Evolutionary conservation across 2,797 vertebrate species (phyloP), one percentile per base, ranked within the genome.

Genomic region (Sebastes hubbsi): DNA sequence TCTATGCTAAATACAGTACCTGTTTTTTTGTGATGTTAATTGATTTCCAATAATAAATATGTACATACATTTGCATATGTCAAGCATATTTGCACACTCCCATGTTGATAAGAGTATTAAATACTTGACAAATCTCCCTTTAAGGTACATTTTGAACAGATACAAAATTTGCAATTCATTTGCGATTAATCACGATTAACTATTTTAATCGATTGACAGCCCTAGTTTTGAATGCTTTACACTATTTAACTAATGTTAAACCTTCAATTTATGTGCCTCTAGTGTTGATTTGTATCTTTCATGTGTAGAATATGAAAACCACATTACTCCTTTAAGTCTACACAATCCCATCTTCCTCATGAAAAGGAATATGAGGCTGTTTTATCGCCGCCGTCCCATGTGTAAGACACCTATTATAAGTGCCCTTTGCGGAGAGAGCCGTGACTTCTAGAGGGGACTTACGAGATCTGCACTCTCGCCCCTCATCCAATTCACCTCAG

Each of bases 401-500:
- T 73, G 80, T 82, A 38, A 85, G 68, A 63, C 77, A 56, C 56
- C 66, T 72, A 85, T 80, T 89, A 87, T 38, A 2, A 82, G 71
- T 36, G 78, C 27, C 78, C 82, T 87, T 87, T 81, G 82, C 79
- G 82, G 66, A 75, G 46, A 72, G 62, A 73, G 77, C 65, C 8
- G 12, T 67, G 77, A 54, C 58, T 84, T 64, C 56, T 56, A 66
- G 75, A 68, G 65, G 72, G 75, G 76, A 78, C 78, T 81, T 84
- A 79, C 5, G 22, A 75, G 78, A 83, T 77, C 66, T 80, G 70
- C 14, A 29, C 61, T 77, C 25, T 77, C 13, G 4, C 62, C 75
- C 46, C 78, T 82, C 76, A 85, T 84, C 77, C 80, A 87, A 77
- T 85, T 86, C 78, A 79, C 72, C 72, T 58, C 68, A 60, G 83